Conservation (phyloP, 2,113 vertebrate genomes). For the Eulemur rufifrons region DNA sequence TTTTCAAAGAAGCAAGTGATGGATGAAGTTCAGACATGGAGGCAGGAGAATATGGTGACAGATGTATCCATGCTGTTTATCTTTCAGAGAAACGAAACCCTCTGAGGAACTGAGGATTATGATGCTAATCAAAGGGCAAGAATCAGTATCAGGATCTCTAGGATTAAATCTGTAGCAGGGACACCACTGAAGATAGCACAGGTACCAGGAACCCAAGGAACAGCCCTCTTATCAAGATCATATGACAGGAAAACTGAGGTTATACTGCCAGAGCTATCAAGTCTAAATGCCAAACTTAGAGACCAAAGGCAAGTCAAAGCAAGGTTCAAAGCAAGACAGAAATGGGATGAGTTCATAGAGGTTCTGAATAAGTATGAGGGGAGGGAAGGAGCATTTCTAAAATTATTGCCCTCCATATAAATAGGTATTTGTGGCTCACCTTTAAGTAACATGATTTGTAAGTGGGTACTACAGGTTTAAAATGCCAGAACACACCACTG, state of each 20-base stretch:
- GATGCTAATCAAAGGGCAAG: background rate
- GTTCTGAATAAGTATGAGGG: background rate
- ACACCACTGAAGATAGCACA: background rate
- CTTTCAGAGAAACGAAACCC: background rate
- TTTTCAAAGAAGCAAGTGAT: background rate
- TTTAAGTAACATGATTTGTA: constrained; percentile 20
- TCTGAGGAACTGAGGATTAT: background rate
- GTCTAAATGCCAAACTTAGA: constrained; percentile 7
- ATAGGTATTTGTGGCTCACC: background rate
- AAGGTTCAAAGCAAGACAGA: constrained; percentile 6
- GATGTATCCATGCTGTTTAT: background rate
- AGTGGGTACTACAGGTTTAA: background rate
- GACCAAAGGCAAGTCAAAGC: background rate
- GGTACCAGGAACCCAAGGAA: background rate
- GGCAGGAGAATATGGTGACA: background rate
- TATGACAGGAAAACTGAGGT: background rate
- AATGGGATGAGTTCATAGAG: background rate
- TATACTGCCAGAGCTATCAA: background rate
- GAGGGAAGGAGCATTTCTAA: background rate
- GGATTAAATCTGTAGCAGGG: background rate
- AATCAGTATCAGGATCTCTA: background rate
- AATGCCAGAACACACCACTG: background rate
- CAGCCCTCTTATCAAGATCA: background rate
- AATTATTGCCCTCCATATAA: constrained; percentile 17
- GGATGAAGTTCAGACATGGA: background rate